Conservation (phyloP, 2,113 vertebrate genomes). For the Helogale parvula region DNA sequence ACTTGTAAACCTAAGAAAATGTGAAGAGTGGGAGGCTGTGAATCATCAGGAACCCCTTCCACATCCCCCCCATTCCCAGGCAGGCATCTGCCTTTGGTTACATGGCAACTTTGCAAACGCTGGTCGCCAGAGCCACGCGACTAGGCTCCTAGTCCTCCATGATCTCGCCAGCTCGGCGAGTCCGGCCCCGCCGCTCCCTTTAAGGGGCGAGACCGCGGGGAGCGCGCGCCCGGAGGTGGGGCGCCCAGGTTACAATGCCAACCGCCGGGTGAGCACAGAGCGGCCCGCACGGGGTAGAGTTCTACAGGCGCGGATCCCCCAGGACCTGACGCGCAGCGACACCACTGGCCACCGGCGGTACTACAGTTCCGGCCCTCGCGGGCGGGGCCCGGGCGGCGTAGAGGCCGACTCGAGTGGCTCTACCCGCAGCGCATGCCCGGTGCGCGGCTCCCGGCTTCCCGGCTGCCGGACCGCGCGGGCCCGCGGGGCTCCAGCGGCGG, state of each 20-base stretch:
- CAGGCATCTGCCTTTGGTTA: background rate
- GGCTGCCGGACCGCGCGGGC: fast-evolving
- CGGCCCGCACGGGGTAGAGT: background rate
- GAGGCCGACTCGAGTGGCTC: background rate
- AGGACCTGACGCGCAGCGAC: slow-evolving; percentile 42
- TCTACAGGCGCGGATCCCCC: background rate
- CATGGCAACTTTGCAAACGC: background rate
- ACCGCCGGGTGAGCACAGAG: background rate
- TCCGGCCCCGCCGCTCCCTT: no score
- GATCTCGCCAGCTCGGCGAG: background rate
- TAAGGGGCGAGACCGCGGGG: fast-evolving
- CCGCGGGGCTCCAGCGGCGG: fast-evolving
- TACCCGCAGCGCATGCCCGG: background rate
- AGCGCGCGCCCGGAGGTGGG: fast-evolving
- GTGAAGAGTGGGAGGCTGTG: fast-evolving
- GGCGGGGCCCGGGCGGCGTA: background rate
- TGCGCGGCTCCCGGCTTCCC: background rate
- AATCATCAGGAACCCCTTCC: background rate
- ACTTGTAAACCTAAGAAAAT: background rate
- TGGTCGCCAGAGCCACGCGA: fast-evolving
- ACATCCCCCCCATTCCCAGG: background rate
- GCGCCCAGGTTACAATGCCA: fast-evolving
- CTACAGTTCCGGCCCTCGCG: background rate
- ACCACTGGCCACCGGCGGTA: background rate
- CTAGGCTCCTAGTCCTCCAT: background rate